Conservation (phyloP, 2,888 invertebrate genomes). For the Orthosia incerta region DNA sequence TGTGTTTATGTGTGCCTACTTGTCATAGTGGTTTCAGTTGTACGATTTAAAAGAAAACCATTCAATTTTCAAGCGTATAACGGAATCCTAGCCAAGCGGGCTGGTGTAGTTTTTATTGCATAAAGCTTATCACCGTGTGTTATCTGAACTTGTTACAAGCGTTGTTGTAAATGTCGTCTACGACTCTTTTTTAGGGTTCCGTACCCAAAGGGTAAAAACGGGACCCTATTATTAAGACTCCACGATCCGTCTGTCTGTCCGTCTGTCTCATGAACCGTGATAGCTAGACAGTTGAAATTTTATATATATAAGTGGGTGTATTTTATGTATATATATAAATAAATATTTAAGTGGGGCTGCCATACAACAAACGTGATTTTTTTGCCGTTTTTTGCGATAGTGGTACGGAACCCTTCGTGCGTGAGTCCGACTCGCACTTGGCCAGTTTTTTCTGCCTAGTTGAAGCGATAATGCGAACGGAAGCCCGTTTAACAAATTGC, state of each 20-base stretch:
- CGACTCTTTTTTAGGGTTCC: conserved; percentile 53
- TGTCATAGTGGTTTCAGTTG: background rate
- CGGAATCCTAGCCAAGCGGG: conserved; percentile 56
- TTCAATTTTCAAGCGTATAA: conserved; percentile 50
- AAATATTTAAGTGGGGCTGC: too few species aligned
- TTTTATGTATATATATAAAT: too few species aligned
- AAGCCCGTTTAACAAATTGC: conserved; percentile 66
- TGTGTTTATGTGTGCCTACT: background rate
- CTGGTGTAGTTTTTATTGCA: conserved; percentile 48
- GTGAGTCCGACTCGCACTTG: too few species aligned
- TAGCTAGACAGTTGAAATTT: too few species aligned
- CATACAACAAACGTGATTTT: too few species aligned
- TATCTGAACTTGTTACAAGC: conserved; percentile 61
- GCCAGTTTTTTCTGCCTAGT: conserved; percentile 61
- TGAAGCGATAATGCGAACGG: conserved; percentile 63
- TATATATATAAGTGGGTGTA: too few species aligned
- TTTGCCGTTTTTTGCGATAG: too few species aligned
- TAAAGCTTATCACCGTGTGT: conserved; percentile 56
- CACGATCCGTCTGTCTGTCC: too few species aligned
- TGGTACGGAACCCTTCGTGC: too few species aligned
- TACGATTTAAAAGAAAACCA: background rate
- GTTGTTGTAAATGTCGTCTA: conserved; percentile 52
- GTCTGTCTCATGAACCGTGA: too few species aligned
- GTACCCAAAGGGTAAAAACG: too few species aligned
- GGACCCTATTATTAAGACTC: too few species aligned